Conservation (phyloP, 2,797 vertebrate species). For the Hapalemur alaotrensis region DNA sequence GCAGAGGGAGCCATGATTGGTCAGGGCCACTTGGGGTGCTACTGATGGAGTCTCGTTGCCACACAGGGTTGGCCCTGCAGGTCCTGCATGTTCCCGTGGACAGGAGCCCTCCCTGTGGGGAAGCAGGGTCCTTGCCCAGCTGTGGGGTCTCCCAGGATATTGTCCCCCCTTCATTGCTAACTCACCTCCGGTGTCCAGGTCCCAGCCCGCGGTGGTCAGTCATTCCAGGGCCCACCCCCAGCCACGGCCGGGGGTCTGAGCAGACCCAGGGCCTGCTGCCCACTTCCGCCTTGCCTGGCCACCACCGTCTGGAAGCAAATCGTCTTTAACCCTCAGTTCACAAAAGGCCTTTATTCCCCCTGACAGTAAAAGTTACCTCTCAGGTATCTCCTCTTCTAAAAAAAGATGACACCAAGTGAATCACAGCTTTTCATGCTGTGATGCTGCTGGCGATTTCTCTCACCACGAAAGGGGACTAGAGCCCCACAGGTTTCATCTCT, state of each 20-base stretch:
- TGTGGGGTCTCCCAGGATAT: neutral
- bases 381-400: neutral
- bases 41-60: neutral
- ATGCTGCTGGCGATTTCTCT: neutral
- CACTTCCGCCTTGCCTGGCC: neutral
- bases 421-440: neutral
- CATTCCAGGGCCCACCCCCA: neutral
- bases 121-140: neutral
- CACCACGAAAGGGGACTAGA: neutral
- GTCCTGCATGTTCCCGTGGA: neutral
- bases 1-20: neutral
- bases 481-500: neutral
- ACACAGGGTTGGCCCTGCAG: neutral
- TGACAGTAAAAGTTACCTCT: neutral
- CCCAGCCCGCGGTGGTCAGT: neutral
- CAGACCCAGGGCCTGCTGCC: neutral
- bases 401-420: neutral
- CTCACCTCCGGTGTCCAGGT: neutral
- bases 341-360: neutral
- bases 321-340: neutral
- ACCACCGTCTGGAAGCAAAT: neutral
- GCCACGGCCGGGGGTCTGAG: neutral
- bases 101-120: neutral
- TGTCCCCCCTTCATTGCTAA: neutral
- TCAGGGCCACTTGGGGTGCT: neutral